A percentile compares a stretch with the other conserved stretches of the same genome.
phyloP scores from a whole-genome alignment of 2,888 invertebrate species.

The Acrobasis repandana region DNA sequence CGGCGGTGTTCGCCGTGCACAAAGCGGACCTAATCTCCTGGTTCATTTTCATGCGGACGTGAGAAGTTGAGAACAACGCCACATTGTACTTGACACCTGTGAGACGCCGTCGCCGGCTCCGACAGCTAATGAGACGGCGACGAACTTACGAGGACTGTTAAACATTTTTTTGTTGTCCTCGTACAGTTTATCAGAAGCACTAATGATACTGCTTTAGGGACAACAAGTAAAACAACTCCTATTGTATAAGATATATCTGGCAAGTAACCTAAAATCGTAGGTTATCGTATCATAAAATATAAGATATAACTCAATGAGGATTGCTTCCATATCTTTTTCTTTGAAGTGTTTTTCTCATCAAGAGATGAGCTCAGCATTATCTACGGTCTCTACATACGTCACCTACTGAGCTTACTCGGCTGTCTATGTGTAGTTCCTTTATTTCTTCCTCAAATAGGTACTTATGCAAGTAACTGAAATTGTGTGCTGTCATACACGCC shows the following conservation, averaged over 20 bases:
- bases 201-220: slow-evolving; percentile 28
- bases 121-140: slow-evolving; percentile 30
- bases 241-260: not conserved
- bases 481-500: no score
- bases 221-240: slow-evolving; percentile 8
- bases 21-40: slow-evolving; percentile 54
- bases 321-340: no score
- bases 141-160: slow-evolving; percentile 29
- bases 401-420: no score
- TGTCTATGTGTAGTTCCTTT: no score
- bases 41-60: slow-evolving; percentile 50
- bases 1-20: slow-evolving; percentile 27
- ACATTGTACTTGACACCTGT: slow-evolving; percentile 50
- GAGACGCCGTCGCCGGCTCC: slow-evolving; percentile 35
- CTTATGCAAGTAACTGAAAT: no score
- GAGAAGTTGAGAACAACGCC: slow-evolving; percentile 57
- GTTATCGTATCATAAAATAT: not conserved
- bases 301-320: not conserved
- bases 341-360: no score
- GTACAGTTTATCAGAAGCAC: slow-evolving; percentile 31
- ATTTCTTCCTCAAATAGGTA: no score
- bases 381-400: no score
- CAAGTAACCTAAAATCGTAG: not conserved
- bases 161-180: slow-evolving; percentile 31
- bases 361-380: no score